These are phyloP conservation scores for Macquaria ambigua DNA, from an alignment of 2,113 vertebrate genomes.

Conservation along the genomic window DNA sequence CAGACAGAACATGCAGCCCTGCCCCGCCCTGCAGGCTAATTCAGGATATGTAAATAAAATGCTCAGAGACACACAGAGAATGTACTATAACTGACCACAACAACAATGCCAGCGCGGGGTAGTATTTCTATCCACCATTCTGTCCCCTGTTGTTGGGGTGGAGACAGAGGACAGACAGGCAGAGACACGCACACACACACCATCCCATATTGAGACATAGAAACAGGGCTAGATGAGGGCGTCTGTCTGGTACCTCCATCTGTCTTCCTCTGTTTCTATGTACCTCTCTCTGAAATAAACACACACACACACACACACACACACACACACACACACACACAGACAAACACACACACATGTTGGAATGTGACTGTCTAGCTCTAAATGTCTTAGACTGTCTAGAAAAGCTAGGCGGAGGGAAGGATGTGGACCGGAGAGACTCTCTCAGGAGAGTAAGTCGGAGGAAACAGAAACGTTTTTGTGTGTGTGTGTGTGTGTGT, in stretches of 20 bases:
- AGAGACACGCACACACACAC: neutral
- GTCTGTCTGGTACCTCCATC: slow-evolving; percentile 9
- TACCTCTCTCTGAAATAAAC: slow-evolving; percentile 22
- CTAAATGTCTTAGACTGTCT: slow-evolving; percentile 61
- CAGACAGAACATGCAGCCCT: slow-evolving; percentile 31
- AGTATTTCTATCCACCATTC: slow-evolving; percentile 47
- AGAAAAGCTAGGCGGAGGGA: slow-evolving; percentile 33
- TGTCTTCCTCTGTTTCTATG: slow-evolving; percentile 20
- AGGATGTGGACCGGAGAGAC: slow-evolving; percentile 1
- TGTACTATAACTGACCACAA: slow-evolving; percentile 63
- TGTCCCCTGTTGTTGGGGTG: slow-evolving; percentile 53
- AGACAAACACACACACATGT: neutral
- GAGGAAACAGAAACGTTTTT: neutral
- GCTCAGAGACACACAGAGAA: slow-evolving; percentile 49
- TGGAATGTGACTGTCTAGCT: slow-evolving; percentile 66
- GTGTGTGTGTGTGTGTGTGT: neutral
- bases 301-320: slow-evolving; percentile 2
- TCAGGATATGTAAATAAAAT: slow-evolving; percentile 65
- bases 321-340: too few species aligned
- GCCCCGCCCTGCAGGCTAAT: slow-evolving; percentile 64
- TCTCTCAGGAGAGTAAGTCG: slow-evolving; percentile 1
- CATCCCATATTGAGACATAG: slow-evolving; percentile 8
- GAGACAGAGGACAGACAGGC: slow-evolving; percentile 21
- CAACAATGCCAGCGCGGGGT: slow-evolving; percentile 49
- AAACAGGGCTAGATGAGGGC: slow-evolving; percentile 18